Base-by-base conservation (phyloP, 2,113 vertebrate species). In the Hirundichthys speculiger region DNA sequence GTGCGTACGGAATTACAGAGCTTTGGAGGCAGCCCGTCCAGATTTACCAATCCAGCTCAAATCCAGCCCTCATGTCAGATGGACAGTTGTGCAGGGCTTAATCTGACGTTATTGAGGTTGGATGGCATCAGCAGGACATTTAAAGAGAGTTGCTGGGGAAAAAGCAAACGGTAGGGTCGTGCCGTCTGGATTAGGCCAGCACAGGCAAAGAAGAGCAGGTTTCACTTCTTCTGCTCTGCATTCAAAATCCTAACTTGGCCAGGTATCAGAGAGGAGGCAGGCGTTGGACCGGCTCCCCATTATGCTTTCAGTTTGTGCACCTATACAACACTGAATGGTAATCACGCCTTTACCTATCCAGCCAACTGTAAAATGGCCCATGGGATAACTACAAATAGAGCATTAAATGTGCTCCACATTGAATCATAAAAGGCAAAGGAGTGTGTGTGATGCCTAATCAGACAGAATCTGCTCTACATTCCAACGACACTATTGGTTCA, bases 331-430 rank as follows among this genome's bases (percentile, higher is more conserved):
- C 38, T 61, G 64, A 75, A 50, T 64, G 27, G 13, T 64, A 18
- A 42, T 20, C 38, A 39, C 50, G 66, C 58, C 47, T 64, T 46
- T 55, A 76, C 59, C 64, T 45, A 75, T 25, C 78, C 71, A 73
- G 4, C 63, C 53, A 11, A 72, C 64, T 81, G 80, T 84, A 87
- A 87, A 90, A 82, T 64, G 22, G 68, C 85, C 86, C 77, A 53
- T 74, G 89, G 91, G 90, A 89, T 64, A 47, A 76, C 53, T 72
- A 82, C 80, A 92, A 92, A 88, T 89, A 90, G 90, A 92, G 91
- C 90, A 93, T 90, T 89, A 92, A 90, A 92, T 91, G 41, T 86
- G 88, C 73, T 88, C 85, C 79, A 90, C 82, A 89, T 88, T 83
- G 59, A 81, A 79, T 61, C 63, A 67, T 47, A 70, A 69, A 24